Percentiles rank a stretch among this genome's conserved stretches.
phyloP scores from a whole-genome alignment of 2,113 vertebrate species.

The Telmatochromis brichardi region DNA sequence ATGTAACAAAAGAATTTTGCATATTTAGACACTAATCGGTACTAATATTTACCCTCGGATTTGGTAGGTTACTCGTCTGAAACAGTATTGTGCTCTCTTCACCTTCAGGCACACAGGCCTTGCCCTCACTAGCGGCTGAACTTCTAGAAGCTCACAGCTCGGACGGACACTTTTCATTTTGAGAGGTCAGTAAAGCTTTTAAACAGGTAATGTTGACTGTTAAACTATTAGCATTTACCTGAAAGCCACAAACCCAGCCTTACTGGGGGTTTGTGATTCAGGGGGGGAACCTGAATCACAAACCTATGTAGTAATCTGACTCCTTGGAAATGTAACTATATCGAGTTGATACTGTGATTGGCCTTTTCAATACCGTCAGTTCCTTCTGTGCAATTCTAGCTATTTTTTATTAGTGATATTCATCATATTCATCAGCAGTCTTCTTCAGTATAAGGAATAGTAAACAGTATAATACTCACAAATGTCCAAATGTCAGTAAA shows the following conservation, averaged over 20 bases:
- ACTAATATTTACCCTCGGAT: neutral
- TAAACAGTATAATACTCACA: neutral
- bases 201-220: neutral
- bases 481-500: neutral
- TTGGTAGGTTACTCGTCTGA: neutral
- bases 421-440: neutral
- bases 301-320: neutral
- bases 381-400: neutral
- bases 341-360: neutral
- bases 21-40: neutral
- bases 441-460: neutral
- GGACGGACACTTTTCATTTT: neutral
- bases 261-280: neutral
- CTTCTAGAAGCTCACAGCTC: neutral
- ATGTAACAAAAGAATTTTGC: neutral
- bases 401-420: neutral
- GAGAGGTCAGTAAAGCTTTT: neutral
- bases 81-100: neutral
- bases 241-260: neutral
- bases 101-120: neutral
- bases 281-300: neutral
- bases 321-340: neutral
- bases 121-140: neutral
- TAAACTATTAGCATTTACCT: neutral
- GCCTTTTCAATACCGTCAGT: neutral